Conservation (phyloP, 2,888 invertebrate species). For the Ferdinandea cuprea region DNA sequence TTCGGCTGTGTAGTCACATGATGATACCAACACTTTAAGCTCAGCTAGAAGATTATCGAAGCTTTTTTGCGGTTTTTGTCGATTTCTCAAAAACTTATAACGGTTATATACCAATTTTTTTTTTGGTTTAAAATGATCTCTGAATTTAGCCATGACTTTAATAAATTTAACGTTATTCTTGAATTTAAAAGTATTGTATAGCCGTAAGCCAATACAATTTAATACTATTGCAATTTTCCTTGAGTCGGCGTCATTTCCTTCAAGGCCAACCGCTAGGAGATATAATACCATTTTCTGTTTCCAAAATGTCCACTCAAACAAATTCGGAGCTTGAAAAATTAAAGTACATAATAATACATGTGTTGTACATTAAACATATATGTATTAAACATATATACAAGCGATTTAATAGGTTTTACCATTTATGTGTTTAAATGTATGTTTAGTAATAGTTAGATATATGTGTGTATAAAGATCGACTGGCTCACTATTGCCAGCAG, state of each 20-base stretch:
- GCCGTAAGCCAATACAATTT: slow-evolving; percentile 13
- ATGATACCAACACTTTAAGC: slow-evolving; percentile 7
- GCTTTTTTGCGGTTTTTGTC: slow-evolving; percentile 11
- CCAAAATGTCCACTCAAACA: slow-evolving; percentile 7
- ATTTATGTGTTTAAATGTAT: too few relatives aligned
- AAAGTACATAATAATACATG: too few relatives aligned
- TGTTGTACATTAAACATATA: too few relatives aligned
- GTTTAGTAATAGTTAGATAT: too few relatives aligned
- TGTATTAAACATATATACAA: too few relatives aligned
- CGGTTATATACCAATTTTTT: slow-evolving; percentile 18
- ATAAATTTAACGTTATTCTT: not conserved
- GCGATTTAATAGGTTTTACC: too few relatives aligned
- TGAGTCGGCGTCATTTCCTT: not conserved
- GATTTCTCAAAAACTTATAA: slow-evolving; percentile 1
- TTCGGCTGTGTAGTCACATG: slow-evolving; percentile 2
- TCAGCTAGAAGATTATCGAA: not conserved
- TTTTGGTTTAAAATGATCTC: slow-evolving; percentile 17
- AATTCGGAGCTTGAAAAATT: slow-evolving; percentile 6
- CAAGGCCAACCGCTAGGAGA: not conserved
- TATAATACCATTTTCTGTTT: not conserved
- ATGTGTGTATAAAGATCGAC: too few relatives aligned
- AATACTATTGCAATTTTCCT: slow-evolving; percentile 17
- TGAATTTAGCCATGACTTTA: slow-evolving; percentile 2
- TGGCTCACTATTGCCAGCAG: too few relatives aligned
- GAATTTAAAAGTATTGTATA: slow-evolving; percentile 15